Evolutionary conservation across 2,797 vertebrate genomes (phyloP).

Genomic region (Hyperoplus lanceolatus): DNA sequence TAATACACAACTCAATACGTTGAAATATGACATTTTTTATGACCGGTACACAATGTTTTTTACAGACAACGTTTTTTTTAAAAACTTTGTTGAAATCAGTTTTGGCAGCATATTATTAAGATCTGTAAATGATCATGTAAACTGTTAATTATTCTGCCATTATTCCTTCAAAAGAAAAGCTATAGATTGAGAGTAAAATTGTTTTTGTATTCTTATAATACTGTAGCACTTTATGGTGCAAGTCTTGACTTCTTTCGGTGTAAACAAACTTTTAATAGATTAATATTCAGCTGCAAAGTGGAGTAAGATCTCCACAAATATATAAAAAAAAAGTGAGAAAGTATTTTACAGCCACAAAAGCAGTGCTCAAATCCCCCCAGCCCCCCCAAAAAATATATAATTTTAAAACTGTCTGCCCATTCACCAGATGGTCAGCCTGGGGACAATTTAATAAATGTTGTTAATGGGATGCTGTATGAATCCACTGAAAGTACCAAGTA

Average conservation of each 20-base stretch:
- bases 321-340: conserved; percentile 3
- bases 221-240: background rate
- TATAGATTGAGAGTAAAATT: background rate
- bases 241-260: conserved; percentile 1
- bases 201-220: background rate
- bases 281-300: background rate
- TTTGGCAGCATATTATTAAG: background rate
- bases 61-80: background rate
- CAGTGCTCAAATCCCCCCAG: background rate
- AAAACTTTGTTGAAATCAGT: background rate
- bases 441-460: background rate
- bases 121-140: background rate
- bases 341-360: background rate
- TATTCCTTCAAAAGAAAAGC: conserved; percentile 1
- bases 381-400: no score
- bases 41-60: background rate
- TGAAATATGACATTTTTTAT: background rate
- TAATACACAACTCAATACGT: conserved; percentile 17
- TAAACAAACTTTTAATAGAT: background rate
- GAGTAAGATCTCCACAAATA: background rate
- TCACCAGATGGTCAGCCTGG: background rate
- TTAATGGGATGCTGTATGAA: conserved; percentile 5
- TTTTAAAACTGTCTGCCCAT: background rate
- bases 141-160: background rate
- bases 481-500: background rate